Evolutionary conservation across 2,888 invertebrate species (phyloP), one percentile per base, ranked within the genome.

Genomic region (Dermolepida albohirtum): DNA sequence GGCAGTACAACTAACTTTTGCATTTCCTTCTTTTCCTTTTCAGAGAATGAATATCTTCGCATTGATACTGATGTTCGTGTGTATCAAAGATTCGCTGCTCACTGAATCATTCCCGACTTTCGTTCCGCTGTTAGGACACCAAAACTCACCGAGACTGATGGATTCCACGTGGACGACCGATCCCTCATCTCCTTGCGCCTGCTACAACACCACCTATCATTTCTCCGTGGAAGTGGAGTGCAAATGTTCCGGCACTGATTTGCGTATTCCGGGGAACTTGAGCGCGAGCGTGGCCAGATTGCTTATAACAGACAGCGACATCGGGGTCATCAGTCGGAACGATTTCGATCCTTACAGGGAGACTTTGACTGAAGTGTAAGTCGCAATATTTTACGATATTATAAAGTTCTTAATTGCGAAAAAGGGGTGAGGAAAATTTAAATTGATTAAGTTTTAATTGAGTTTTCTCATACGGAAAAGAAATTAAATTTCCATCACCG

Each of bases 361-460:
- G n/a, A 78, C 78, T 2, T 67, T 84, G n/a, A 77, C 76, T 69
- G 84, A 84, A 52, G 77, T 84, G 83, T 83, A 77, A 81, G 83
- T 80, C 5, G 4, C 22, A 22, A 22, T 22, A 2, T 4, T 22
- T 4, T 4, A 22, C 4, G 22, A 22, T 22, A 22, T 22, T 2
- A 4, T 22, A 22, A 22, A 22, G 22, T 22, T 22, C 22, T 1
- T 22, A 22, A 22, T 22, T 22, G 22, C 1, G 22, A 22, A 22
- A 22, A 22, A 22, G 22, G 4, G 4, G n/a, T 22, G 1, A 22
- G 4, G 22, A 22, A 22, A 22, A 22, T 22, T 22, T 1, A 22
- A 22, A 22, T 22, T 22, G 22, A 22, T 22, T 22, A n/a, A 2
- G 22, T 22, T 22, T 22, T 22, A 22, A 22, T 22, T 22, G 22